These are phyloP conservation scores for Euborellia annulipes DNA, from an alignment of 1,140 invertebrate species.

Conservation along the genomic window DNA sequence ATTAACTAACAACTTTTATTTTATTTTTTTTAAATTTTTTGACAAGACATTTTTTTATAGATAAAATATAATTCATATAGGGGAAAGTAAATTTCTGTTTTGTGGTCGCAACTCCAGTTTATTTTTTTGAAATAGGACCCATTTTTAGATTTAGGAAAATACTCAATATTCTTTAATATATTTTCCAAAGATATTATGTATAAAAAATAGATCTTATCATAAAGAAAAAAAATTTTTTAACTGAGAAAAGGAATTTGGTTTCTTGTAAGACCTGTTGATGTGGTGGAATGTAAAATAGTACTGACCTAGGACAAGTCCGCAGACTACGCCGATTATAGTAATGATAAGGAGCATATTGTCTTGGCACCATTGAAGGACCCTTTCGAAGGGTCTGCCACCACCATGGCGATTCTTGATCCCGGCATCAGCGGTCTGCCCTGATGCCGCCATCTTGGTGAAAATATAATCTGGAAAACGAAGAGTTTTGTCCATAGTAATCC, in stretches of 20 bases:
- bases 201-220: too few species aligned
- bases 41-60: too few species aligned
- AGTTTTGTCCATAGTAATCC: background rate
- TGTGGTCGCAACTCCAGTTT: too few species aligned
- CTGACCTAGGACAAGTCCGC: slow-evolving; percentile 57
- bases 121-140: too few species aligned
- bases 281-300: slow-evolving; percentile 13
- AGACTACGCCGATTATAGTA: slow-evolving; percentile 57
- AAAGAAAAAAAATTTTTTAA: background rate
- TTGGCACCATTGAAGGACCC: slow-evolving; percentile 33
- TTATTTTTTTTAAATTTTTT: too few species aligned
- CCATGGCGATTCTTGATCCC: background rate
- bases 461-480: slow-evolving; percentile 49
- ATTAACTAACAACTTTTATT: too few species aligned
- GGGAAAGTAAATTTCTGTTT: too few species aligned
- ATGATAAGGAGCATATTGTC: slow-evolving; percentile 62
- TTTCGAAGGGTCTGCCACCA: background rate
- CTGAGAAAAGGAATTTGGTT: slow-evolving; percentile 21
- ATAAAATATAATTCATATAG: too few species aligned
- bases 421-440: slow-evolving; percentile 41
- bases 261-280: slow-evolving; percentile 16
- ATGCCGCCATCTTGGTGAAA: slow-evolving; percentile 53
- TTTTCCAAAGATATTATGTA: too few species aligned
- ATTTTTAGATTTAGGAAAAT: too few species aligned
- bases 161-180: too few species aligned